Evolutionary conservation across 2,888 invertebrate species (phyloP), one percentile per base, ranked within the genome.

Genomic region (Graphium colonna): DNA sequence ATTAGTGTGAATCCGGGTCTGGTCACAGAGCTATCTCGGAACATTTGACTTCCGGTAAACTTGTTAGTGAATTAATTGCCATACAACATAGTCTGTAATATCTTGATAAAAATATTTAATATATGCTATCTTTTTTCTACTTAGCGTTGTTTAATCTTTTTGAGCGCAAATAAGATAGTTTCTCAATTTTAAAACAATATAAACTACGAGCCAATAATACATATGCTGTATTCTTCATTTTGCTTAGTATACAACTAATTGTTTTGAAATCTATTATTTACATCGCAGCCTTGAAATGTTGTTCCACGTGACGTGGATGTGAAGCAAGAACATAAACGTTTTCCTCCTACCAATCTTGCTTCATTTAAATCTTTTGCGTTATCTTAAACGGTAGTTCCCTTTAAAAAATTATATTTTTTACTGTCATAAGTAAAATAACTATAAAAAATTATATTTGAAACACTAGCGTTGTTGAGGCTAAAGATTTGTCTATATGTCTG

Each of bases 401-500:
- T 13, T 39, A 17, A 26, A 31, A 31, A 31, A 31, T 31, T 31
- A 31, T 5, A 10, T 12, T 5, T 10, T 15, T 16, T 7, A 15
- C 16, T 31, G 9, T 15, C 10, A n/a, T 28, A n/a, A 3, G 5
- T 5, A 15, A 13, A 15, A 8, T 15, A 21, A n/a, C 2, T 3
- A n/a, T 42, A 13, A 10, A n/a, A 13, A 10, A 26, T 21, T 3
- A 10, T 15, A 1, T 31, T 16, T 46, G 36, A 36, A 21, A 36
- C 36, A 46, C 12, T 38, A 9, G 3, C 8, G 10, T 31, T 31
- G 8, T 21, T 15, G 31, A 10, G 4, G 21, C 10, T 31, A 49
- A 51, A 3, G 21, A 49, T 44, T 53, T 53, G n/a, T 53, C 40
- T 44, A 5, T 40, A 15, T 40, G 21, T 49, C 33, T 53, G 53